Base-by-base conservation (phyloP, 2,113 vertebrate genomes). In the Podiceps cristatus region DNA sequence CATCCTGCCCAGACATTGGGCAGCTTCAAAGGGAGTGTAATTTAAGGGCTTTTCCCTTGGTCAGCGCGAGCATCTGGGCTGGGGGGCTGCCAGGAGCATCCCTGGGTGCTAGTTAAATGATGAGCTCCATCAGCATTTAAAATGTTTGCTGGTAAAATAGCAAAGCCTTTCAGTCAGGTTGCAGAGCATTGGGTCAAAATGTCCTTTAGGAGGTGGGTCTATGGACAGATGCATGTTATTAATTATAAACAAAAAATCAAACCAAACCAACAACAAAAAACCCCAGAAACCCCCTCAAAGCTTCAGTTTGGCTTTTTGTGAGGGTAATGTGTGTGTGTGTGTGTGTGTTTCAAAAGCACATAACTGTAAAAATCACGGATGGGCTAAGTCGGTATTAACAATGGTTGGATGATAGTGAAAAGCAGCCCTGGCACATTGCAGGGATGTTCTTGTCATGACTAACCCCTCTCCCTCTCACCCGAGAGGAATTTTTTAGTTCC, bases 391-490 rank as follows among this genome's bases (percentile, higher is more conserved):
- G 0, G 47, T 85, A 40, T 95, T 96, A 97, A 69, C 4, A 10
- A 85, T 35, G 56, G 69, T 92, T 92, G 86, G 90, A 69, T 88
- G 92, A 83, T 86, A 78, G 52, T 88, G 88, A 94, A 95, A 90
- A 96, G 95, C 95, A 62, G 86, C 49, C 69, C 42, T 75, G 84
- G 95, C 95, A 93, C 78, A 86, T 96, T 96, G 87, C 89, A 92
- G 86, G 72, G 85, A 96, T 96, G 76, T 88, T 97, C 95, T 91
- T 37, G 62, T 75, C 93, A 78, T 95, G 95, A 96, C 74, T 97
- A 96, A 97, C 76, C 2, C 37, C 37, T 74, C 33, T 78, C 50
- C 17, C 82, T 93, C 94, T 96, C 84, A 90, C 40, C 18, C 31
- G 11, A 64, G 79, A 68, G 91, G 96, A 97, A 97, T 95, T 93